These are phyloP conservation scores for Osmerus eperlanus DNA, from an alignment of 2,113 vertebrate genomes.

Conservation along the genomic window DNA sequence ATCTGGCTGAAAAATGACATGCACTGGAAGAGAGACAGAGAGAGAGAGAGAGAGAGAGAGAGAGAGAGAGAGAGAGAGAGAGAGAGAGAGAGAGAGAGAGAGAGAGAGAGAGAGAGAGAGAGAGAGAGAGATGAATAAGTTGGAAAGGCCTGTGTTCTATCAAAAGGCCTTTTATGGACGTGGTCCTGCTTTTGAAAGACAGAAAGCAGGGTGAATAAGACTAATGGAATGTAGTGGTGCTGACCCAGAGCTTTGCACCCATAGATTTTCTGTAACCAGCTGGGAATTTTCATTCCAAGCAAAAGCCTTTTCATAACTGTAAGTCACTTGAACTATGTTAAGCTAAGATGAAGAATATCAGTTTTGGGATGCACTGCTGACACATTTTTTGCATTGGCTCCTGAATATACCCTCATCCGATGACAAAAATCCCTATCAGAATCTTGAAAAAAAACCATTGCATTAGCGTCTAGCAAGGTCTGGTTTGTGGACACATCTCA, in stretches of 20 bases:
- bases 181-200: slow-evolving; percentile 48
- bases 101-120: slow-evolving; percentile 25
- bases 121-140: slow-evolving; percentile 4
- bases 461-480: slow-evolving; percentile 30
- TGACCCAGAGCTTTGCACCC: slow-evolving; percentile 15
- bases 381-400: too few relatives aligned
- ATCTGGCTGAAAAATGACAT: background rate
- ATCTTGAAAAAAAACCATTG: background rate
- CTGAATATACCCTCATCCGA: background rate
- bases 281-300: slow-evolving; percentile 34
- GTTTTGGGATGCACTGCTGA: too few relatives aligned
- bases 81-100: slow-evolving; percentile 23
- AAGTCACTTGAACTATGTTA: background rate
- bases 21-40: background rate
- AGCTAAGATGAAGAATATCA: too few relatives aligned
- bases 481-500: background rate
- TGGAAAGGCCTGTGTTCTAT: slow-evolving; percentile 3
- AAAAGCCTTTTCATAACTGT: background rate
- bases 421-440: background rate
- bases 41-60: slow-evolving; percentile 3
- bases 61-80: slow-evolving; percentile 1
- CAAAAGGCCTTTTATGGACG: slow-evolving; percentile 44
- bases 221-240: slow-evolving; percentile 50
- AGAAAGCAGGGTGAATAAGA: slow-evolving; percentile 40
- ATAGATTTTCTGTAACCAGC: slow-evolving; percentile 29